Percentiles rank a stretch among this genome's conserved stretches.
phyloP scores from a whole-genome alignment of 2,888 invertebrate genomes.

The Ophioninae sp. region DNA sequence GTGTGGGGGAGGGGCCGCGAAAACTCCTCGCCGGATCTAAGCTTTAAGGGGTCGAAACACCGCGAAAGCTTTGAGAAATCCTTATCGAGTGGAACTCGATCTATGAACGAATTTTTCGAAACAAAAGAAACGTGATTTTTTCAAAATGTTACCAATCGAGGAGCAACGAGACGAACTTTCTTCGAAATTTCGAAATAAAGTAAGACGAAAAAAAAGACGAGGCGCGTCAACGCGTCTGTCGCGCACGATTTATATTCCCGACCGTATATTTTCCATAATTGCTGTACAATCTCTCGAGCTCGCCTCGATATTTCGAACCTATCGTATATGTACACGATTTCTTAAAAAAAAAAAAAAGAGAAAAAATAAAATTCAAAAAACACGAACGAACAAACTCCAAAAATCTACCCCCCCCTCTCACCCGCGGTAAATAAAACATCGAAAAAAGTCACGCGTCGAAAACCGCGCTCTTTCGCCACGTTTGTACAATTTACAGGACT shows the following conservation, averaged over 20 bases:
- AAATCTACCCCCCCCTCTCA: no score
- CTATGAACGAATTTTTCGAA: no score
- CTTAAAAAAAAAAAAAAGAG: conserved; percentile 60
- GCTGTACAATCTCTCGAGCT: conserved; percentile 62
- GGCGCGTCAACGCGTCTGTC: conserved; percentile 69
- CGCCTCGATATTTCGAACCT: conserved; percentile 69
- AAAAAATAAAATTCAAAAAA: no score
- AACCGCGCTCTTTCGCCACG: conserved; percentile 67
- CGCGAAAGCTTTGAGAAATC: no score
- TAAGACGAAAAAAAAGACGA: conserved; percentile 49
- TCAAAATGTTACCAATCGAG: no score
- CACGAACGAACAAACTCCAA: no score
- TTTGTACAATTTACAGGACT: conserved; percentile 74
- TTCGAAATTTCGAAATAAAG: neutral
- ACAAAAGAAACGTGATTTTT: no score
- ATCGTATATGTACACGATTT: conserved; percentile 74
- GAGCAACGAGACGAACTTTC: no score
- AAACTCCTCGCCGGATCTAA: conserved; percentile 28
- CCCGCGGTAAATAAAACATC: conserved; percentile 63
- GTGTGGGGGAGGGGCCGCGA: conserved; percentile 2
- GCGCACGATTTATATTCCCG: conserved; percentile 35
- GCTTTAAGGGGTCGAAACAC: neutral
- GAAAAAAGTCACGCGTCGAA: conserved; percentile 47
- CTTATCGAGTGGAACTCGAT: no score
- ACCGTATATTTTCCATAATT: conserved; percentile 36